Evolutionary conservation across 2,888 invertebrate genomes (phyloP).

Genomic region (Sesia bembeciformis): DNA sequence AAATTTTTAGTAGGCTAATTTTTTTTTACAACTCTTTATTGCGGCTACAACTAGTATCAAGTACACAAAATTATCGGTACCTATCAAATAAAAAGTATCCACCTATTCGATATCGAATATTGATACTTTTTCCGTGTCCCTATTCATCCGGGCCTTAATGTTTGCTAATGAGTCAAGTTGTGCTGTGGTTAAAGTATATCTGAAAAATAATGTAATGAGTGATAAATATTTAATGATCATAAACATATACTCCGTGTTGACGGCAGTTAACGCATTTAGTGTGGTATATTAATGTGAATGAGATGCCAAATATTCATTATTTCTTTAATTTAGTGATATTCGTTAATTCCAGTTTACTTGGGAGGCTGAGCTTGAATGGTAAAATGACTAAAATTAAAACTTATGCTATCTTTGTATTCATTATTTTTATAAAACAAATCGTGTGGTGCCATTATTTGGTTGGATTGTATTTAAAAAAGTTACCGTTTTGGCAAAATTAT

Average conservation of each 20-base stretch:
- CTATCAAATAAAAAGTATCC: no score
- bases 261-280: constrained; percentile 35
- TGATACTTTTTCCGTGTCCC: no score
- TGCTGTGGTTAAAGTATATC: constrained; percentile 49
- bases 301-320: constrained; percentile 63
- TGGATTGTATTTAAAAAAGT: constrained; percentile 22
- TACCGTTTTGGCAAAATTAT: constrained; percentile 29
- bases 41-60: no score
- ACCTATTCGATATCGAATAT: no score
- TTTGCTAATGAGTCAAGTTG: constrained; percentile 30
- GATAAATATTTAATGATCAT: constrained; percentile 28
- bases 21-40: no score
- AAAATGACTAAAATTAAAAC: no score
- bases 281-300: constrained; percentile 48
- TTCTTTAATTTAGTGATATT: constrained; percentile 10
- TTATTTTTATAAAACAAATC: neutral
- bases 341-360: constrained; percentile 1
- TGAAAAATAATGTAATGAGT: constrained; percentile 38
- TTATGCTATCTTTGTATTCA: no score
- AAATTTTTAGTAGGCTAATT: no score
- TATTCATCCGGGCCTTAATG: no score
- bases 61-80: no score
- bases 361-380: constrained; percentile 28
- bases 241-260: constrained; percentile 33
- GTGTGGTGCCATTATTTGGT: constrained; percentile 36